A percentile compares a stretch with the other conserved stretches of the same genome.
Evolutionary conservation across 2,113 vertebrate species (phyloP).

Genomic region (Morphnarchus princeps): DNA sequence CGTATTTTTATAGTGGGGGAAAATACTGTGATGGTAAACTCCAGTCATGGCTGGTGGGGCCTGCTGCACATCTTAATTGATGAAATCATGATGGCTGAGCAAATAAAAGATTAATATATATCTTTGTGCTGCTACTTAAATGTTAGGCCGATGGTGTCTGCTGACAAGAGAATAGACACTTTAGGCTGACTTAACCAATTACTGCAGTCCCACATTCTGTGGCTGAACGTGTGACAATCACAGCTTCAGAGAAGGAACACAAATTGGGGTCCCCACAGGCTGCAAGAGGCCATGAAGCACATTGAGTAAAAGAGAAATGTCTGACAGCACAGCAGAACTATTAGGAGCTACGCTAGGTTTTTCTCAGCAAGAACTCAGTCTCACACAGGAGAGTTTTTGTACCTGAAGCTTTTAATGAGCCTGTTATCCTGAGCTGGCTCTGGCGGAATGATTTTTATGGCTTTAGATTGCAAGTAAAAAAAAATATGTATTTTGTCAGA

Average conservation of each 20-base stretch:
- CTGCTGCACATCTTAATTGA: neutral
- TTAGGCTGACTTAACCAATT: neutral
- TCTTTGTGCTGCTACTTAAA: neutral
- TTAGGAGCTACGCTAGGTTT: neutral
- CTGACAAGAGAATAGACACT: neutral
- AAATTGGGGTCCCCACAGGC: neutral
- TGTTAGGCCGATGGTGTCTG: neutral
- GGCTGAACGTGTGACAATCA: neutral
- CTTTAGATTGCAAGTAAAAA: neutral
- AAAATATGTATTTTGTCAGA: neutral
- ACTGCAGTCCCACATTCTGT: neutral
- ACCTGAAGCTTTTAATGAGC: slow-evolving; percentile 25
- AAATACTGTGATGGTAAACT: neutral
- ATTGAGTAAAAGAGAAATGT: neutral
- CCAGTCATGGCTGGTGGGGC: neutral
- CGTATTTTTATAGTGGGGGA: neutral
- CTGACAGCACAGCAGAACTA: neutral
- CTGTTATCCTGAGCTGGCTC: neutral
- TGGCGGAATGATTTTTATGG: neutral
- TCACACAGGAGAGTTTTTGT: neutral
- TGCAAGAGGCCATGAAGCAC: neutral
- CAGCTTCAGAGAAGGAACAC: neutral
- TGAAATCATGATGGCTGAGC: neutral
- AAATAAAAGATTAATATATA: neutral
- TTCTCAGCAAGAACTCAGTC: neutral